Conservation (phyloP, 2,113 vertebrate genomes). For the Ciconia stormi region DNA sequence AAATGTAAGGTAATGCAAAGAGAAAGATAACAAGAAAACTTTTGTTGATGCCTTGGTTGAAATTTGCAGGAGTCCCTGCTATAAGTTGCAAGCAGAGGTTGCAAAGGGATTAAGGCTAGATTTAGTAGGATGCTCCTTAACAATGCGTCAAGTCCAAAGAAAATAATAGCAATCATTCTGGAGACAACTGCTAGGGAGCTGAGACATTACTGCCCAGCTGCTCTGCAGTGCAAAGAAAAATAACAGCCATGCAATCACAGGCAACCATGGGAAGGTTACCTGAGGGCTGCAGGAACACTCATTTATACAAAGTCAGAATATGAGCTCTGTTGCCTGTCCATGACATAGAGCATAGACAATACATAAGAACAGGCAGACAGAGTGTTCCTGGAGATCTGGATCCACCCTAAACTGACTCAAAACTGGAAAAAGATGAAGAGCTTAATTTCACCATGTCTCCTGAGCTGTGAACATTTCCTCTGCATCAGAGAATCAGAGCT, state of each 20-base stretch:
- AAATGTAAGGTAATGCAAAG: background rate
- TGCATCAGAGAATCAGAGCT: background rate
- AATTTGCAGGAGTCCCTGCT: background rate
- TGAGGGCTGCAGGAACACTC: background rate
- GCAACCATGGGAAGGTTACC: background rate
- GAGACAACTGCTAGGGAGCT: background rate
- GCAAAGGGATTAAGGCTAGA: background rate
- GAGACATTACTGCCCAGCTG: background rate
- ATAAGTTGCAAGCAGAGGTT: background rate
- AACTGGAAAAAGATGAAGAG: background rate
- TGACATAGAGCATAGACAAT: background rate
- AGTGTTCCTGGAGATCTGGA: background rate
- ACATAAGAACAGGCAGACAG: background rate
- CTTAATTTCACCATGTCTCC: background rate
- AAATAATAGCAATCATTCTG: background rate
- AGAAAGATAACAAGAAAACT: background rate
- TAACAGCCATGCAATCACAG: background rate
- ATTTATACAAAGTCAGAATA: background rate
- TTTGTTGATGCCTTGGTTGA: background rate
- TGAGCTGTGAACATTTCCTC: background rate
- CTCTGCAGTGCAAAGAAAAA: background rate
- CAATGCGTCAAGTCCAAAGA: background rate
- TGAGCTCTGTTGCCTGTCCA: background rate
- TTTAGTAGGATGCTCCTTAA: background rate
- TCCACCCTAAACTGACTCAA: background rate